A percentile compares a stretch with the other conserved stretches of the same genome.
Evolutionary conservation across 2,113 vertebrate genomes (phyloP).

Genomic region (Zosterops pallidus): DNA sequence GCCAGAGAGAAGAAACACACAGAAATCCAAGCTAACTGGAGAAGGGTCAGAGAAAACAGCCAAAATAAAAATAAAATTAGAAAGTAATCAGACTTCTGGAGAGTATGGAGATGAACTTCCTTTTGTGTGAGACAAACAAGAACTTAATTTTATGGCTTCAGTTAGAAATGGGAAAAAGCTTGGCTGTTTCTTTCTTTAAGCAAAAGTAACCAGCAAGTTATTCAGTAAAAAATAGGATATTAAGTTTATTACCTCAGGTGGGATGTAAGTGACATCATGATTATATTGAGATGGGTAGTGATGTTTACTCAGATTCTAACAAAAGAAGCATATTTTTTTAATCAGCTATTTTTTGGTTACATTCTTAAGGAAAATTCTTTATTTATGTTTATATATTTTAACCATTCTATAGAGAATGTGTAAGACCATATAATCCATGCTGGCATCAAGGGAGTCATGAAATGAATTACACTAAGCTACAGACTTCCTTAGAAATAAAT

Average conservation of each 20-base stretch:
- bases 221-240: neutral
- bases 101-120: neutral
- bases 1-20: neutral
- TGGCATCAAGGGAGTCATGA: neutral
- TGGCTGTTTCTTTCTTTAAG: neutral
- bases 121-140: neutral
- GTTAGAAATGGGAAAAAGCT: neutral
- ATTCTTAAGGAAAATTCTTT: neutral
- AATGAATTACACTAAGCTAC: neutral
- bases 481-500: neutral
- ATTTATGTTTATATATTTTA: neutral
- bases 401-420: neutral
- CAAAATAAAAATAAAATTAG: neutral
- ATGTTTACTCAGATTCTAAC: slow-evolving; percentile 35
- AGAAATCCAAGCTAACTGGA: neutral
- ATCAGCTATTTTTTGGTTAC: slow-evolving; percentile 28
- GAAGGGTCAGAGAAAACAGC: neutral
- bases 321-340: slow-evolving; percentile 10
- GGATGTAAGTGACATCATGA: slow-evolving; percentile 28
- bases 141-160: neutral
- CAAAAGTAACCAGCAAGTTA: neutral
- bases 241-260: slow-evolving; percentile 24
- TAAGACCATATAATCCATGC: neutral
- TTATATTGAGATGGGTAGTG: slow-evolving; percentile 7
- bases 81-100: neutral